Conservation (phyloP, 1,140 invertebrate genomes). For the Halictus rubicundus region DNA sequence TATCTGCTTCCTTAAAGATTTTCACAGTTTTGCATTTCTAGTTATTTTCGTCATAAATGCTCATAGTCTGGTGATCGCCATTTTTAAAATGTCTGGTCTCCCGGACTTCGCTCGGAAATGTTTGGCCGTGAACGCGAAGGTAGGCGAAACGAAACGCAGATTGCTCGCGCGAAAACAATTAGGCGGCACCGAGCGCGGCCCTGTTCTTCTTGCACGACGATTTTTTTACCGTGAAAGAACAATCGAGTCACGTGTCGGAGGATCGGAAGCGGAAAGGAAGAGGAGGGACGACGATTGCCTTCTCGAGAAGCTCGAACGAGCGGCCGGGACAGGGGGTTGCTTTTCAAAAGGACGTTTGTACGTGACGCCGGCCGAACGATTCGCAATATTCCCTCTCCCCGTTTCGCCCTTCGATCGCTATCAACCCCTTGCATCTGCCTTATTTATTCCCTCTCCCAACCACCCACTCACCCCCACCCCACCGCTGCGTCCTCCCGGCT, state of each 20-base stretch:
- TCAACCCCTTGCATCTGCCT: conserved; percentile 10
- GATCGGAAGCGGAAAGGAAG: conserved; percentile 30
- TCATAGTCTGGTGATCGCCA: too few relatives aligned
- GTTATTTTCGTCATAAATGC: too few relatives aligned
- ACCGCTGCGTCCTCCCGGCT: background rate
- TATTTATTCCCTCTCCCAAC: conserved; percentile 14
- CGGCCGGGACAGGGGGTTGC: conserved; percentile 25
- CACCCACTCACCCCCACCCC: too few relatives aligned
- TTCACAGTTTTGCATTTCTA: too few relatives aligned
- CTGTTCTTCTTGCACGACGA: too few relatives aligned
- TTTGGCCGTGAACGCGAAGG: too few relatives aligned
- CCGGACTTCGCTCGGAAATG: too few relatives aligned
- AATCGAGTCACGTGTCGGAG: conserved; percentile 55
- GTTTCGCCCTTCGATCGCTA: conserved; percentile 19
- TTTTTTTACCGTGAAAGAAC: conserved; percentile 41
- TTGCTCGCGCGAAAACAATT: too few relatives aligned
- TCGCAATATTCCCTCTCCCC: conserved; percentile 34
- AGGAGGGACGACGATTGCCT: conserved; percentile 52
- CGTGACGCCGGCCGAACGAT: conserved; percentile 51
- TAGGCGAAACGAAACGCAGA: too few relatives aligned
- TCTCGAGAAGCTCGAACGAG: conserved; percentile 35
- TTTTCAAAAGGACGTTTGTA: conserved; percentile 55
- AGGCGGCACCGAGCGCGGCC: too few relatives aligned
- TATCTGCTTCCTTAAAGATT: too few relatives aligned
- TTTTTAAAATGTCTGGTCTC: too few relatives aligned